Evolutionary conservation across 92 coral and sea anemone genomes (phyloP).

Genomic region (Parazoanthus swiftii): DNA sequence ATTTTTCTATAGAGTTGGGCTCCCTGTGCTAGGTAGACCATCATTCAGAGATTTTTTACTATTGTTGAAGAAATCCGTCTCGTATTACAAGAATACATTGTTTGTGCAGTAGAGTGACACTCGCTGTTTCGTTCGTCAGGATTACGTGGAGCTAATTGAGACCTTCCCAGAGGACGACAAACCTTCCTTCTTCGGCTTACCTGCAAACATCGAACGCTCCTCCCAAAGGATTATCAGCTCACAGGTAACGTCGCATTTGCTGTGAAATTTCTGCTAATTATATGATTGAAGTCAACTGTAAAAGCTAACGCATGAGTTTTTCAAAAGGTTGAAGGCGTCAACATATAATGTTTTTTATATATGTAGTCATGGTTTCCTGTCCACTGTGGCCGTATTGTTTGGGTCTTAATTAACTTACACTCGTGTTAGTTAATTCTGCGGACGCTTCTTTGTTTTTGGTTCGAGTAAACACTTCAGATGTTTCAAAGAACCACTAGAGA

Average conservation of each 20-base stretch:
- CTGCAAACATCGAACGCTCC: slow-evolving; percentile 97
- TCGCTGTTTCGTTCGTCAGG: slow-evolving; percentile 47
- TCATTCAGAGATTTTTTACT: neutral
- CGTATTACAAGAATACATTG: neutral
- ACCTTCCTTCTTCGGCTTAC: slow-evolving; percentile 98
- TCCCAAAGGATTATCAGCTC: slow-evolving; percentile 97
- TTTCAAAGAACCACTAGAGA: no score
- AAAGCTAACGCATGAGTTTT: no score
- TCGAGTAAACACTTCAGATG: no score
- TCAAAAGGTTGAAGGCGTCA: no score
- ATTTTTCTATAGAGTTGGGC: no score
- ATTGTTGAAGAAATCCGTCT: no score
- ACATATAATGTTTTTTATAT: no score
- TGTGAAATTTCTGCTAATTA: neutral
- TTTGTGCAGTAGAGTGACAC: no score
- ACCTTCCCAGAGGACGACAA: slow-evolving; percentile 96
- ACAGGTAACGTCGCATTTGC: slow-evolving; percentile 58
- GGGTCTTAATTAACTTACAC: no score
- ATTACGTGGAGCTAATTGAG: slow-evolving; percentile 82
- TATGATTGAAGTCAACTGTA: neutral
- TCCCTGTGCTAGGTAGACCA: no score
- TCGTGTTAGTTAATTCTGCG: neutral
- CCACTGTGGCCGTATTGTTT: neutral
- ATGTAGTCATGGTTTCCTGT: neutral
- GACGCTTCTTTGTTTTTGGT: neutral